Conservation (phyloP, 2,888 invertebrate genomes). For the Eurois occulta region DNA sequence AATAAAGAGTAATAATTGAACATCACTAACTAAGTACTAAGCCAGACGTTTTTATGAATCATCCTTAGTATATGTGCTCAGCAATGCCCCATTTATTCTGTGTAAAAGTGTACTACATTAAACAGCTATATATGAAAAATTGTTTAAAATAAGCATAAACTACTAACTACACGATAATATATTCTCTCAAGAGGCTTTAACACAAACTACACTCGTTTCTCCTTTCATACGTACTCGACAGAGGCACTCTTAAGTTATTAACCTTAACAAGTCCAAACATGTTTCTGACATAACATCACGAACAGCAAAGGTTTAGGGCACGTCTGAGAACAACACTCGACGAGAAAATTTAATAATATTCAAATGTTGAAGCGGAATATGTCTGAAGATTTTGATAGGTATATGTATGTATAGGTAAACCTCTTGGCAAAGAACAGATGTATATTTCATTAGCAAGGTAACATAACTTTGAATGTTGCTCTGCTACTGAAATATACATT, state of each 20-base stretch:
- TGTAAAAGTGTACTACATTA: background rate
- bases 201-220: background rate
- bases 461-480: background rate
- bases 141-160: background rate
- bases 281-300: constrained; percentile 38
- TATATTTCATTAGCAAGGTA: background rate
- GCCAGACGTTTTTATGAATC: background rate
- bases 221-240: background rate
- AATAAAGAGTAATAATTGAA: constrained; percentile 12
- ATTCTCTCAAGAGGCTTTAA: background rate
- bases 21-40: background rate
- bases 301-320: constrained; percentile 13
- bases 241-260: constrained; percentile 21
- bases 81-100: background rate
- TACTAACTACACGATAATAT: background rate
- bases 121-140: background rate
- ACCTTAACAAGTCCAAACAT: constrained; percentile 16
- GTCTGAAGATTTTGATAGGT: constrained; percentile 6
- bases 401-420: background rate
- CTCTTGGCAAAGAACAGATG: background rate
- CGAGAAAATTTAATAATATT: constrained; percentile 39
- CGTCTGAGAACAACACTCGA: constrained; percentile 2
- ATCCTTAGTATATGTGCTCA: background rate
- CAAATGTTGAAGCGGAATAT: constrained; percentile 19
- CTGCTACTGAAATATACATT: constrained; percentile 23